Conservation (phyloP, 2,797 vertebrate genomes). For the Eupleurogrammus muticus region DNA sequence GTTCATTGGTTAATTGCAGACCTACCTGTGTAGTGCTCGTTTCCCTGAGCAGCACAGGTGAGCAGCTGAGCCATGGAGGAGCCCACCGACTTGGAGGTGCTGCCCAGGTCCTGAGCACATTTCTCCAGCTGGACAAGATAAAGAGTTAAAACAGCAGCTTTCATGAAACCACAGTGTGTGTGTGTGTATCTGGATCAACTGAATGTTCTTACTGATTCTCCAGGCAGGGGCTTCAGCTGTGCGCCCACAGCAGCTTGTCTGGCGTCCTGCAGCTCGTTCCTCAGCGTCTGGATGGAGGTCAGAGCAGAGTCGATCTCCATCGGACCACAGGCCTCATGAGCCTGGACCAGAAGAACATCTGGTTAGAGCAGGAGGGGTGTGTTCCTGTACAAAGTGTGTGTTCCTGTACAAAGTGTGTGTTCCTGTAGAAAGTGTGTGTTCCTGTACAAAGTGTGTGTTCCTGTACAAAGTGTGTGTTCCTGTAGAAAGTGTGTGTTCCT, state of each 20-base stretch:
- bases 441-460: too few relatives aligned
- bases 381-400: too few relatives aligned
- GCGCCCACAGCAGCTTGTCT: conserved; percentile 90
- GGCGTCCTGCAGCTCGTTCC: conserved; percentile 95
- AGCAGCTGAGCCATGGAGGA: conserved; percentile 98
- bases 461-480: too few relatives aligned
- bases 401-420: too few relatives aligned
- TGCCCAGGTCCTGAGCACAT: conserved; percentile 97
- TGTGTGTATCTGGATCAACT: background rate
- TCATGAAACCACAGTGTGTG: background rate
- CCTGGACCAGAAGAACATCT: too few relatives aligned
- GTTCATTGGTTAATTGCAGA: background rate
- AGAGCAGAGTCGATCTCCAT: conserved; percentile 98
- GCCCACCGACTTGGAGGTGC: conserved; percentile 97
- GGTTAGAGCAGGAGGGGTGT: too few relatives aligned
- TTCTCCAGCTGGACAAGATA: conserved; percentile 89
- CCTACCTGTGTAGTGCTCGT: conserved; percentile 97
- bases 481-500: too few relatives aligned
- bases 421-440: too few relatives aligned
- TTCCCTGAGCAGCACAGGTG: conserved; percentile 97
- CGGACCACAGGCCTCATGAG: conserved; percentile 97
- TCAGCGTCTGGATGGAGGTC: conserved; percentile 92
- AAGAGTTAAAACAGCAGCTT: background rate
- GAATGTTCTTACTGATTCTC: conserved; percentile 89
- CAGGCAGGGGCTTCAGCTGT: conserved; percentile 95